Base-by-base conservation (phyloP, 1,140 invertebrate genomes). In the Neuroterus valhalla region DNA sequence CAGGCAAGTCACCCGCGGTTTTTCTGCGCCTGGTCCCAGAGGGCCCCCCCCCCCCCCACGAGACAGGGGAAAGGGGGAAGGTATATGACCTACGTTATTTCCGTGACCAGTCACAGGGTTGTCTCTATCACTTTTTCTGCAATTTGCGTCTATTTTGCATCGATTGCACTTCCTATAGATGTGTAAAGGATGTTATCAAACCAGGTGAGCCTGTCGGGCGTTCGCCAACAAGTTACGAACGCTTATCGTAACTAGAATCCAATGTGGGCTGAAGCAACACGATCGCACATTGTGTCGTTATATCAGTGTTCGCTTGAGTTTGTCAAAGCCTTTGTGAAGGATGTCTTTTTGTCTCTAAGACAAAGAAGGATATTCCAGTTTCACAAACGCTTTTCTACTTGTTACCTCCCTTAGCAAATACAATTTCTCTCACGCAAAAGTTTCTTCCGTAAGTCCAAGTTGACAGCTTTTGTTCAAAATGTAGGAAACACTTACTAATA, bases 321-420 rank as follows among this genome's bases (percentile, higher is more conserved):
- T 78, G 82, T 84, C 79, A 66, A 38, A 23, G 82, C 75, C 73
- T 83, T 83, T 82, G 81, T 83, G 48, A 55, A 43, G 44, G 74
- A 66, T 69, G 5, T 19, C 72, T 81, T 79, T 84, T 86, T 86
- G 81, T 86, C 70, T 81, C 52, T 66, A 46, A 67, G 73, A 78
- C 76, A 75, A 77, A 80, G 74, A 69, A 81, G 75, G 76, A 69
- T 46, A 72, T 77, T 74, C 62, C 26, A 74, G 66, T 75, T 31
- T 44, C 48, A 71, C 50, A 62, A 71, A 42, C 38, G 31, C 50
- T 50, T 71, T 55, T 69, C 38, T 43, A 66, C 46, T 45, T 68
- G 72, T 68, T 74, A 68, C 52, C 52, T 62, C n/a, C 31, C 50
- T 6, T 11, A 62, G 21, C 19, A 12, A 26, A 62, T 15, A 55